Conservation (phyloP, 2,797 vertebrate genomes). For the Schizopygopsis pylzovi region DNA sequence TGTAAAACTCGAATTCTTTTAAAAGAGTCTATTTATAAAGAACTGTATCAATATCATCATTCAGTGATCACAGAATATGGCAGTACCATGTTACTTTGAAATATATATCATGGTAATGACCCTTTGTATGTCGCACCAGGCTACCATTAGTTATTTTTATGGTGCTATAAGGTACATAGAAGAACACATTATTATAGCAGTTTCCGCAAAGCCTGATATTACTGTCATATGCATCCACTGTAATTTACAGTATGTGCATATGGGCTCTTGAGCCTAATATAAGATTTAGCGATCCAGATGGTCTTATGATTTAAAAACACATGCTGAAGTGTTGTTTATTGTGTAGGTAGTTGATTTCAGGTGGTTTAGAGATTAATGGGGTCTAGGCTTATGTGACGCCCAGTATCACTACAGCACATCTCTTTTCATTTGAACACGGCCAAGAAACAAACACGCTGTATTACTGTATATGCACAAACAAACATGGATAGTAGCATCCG, state of each 20-base stretch:
- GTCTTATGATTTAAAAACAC: constrained; percentile 1
- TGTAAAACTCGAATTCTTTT: neutral
- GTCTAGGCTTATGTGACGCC: constrained; percentile 25
- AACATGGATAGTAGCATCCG: constrained; percentile 13
- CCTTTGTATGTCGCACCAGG: neutral
- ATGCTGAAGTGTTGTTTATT: constrained; percentile 15
- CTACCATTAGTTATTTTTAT: neutral
- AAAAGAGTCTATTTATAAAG: neutral
- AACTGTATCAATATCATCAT: neutral
- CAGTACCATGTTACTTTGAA: neutral
- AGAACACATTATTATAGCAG: neutral
- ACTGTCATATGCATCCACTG: neutral
- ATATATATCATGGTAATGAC: neutral
- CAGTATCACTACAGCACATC: neutral
- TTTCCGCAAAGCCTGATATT: neutral
- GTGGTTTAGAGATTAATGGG: constrained; percentile 17
- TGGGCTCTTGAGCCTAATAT: constrained; percentile 2
- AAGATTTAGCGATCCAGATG: neutral
- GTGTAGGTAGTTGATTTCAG: neutral
- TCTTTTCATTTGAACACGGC: neutral
- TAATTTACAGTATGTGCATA: neutral
- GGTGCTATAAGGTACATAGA: neutral
- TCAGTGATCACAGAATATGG: neutral
- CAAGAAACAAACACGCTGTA: neutral
- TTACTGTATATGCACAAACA: constrained; percentile 20